phyloP scores from a whole-genome alignment of 1,140 invertebrate species.

The Heliconius nattereri region DNA sequence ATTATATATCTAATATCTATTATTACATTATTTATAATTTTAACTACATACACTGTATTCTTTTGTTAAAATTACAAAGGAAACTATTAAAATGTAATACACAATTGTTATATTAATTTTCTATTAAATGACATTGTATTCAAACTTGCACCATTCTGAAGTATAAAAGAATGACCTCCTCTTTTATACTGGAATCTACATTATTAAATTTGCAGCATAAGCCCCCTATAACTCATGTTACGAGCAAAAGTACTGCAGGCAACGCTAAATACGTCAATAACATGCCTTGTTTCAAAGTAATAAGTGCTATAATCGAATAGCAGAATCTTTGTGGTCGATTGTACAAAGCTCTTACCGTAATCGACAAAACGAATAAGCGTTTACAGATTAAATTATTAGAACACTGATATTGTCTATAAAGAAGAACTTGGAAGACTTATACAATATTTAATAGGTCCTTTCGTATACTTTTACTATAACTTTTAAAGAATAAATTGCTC shows the following conservation, averaged over 20 bases:
- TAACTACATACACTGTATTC: neutral
- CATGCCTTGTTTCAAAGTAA: too few species aligned
- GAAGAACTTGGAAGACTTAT: neutral
- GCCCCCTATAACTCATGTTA: neutral
- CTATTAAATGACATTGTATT: neutral
- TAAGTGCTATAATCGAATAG: too few species aligned
- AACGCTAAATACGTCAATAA: neutral
- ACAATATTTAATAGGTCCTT: neutral
- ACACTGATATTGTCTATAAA: neutral
- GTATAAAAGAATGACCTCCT: slow-evolving; percentile 4
- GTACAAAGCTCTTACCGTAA: slow-evolving; percentile 12
- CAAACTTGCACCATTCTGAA: neutral
- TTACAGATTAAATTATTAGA: neutral
- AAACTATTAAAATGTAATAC: neutral
- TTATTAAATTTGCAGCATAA: neutral
- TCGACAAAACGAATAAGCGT: neutral
- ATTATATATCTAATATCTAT: too few species aligned
- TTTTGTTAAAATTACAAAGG: neutral
- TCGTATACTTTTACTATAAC: neutral
- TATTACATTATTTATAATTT: too few species aligned
- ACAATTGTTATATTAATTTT: neutral
- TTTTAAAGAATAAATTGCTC: neutral
- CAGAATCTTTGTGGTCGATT: neutral
- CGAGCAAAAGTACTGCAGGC: neutral
- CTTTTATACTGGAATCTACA: slow-evolving; percentile 1